These are phyloP conservation scores for Odocoileus hemionus DNA, from an alignment of 2,113 vertebrate species.

Conservation along the genomic window DNA sequence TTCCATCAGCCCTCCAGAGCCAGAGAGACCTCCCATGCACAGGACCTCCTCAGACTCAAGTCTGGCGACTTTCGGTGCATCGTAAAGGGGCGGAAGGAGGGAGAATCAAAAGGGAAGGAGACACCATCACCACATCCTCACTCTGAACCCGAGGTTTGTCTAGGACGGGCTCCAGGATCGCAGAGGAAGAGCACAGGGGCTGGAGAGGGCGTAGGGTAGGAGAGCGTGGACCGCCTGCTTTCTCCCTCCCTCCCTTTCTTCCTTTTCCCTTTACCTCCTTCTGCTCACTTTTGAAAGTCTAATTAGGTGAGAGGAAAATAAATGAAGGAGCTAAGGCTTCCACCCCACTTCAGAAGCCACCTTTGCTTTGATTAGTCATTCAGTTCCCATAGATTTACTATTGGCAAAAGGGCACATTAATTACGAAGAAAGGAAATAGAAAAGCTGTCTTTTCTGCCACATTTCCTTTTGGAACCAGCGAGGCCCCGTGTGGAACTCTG, in stretches of 20 bases:
- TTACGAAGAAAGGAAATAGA: conserved; percentile 12
- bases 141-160: neutral
- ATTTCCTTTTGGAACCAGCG: neutral
- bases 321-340: neutral
- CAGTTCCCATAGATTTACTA: neutral
- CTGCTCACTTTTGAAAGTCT: neutral
- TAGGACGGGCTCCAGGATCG: neutral
- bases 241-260: neutral
- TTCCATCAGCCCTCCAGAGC: neutral
- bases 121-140: neutral
- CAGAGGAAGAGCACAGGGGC: neutral
- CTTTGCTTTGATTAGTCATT: neutral
- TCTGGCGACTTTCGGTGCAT: neutral
- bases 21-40: neutral
- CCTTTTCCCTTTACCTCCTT: neutral
- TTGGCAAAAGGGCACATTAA: neutral
- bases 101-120: rapidly evolving
- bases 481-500: neutral
- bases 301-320: neutral
- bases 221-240: neutral
- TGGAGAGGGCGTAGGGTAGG: neutral
- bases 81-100: neutral
- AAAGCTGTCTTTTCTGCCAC: neutral
- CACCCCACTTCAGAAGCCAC: neutral
- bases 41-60: neutral